These are phyloP conservation scores for Leucoraja erinaceus DNA, from an alignment of 2,113 vertebrate genomes.

Conservation along the genomic window DNA sequence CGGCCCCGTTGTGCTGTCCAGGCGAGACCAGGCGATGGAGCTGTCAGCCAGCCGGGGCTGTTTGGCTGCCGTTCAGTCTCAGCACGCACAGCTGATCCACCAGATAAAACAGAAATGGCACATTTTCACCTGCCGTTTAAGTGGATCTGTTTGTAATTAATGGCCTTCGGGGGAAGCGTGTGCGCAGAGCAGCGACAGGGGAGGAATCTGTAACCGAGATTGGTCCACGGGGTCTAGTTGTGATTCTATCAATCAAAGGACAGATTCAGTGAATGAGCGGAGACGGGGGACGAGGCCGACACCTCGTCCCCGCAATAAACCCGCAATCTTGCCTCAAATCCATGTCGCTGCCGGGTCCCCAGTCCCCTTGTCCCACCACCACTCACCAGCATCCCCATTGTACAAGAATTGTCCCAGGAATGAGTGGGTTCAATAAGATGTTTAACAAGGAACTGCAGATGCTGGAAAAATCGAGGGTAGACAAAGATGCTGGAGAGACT, in stretches of 20 bases:
- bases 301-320: background rate
- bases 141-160: slow-evolving; percentile 82
- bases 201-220: slow-evolving; percentile 69
- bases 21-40: slow-evolving; percentile 51
- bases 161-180: slow-evolving; percentile 67
- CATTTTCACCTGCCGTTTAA: slow-evolving; percentile 77
- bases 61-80: slow-evolving; percentile 58
- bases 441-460: no score
- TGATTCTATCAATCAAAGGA: slow-evolving; percentile 69
- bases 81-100: slow-evolving; percentile 63
- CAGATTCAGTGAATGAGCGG: slow-evolving; percentile 53
- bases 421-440: no score
- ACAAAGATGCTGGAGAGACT: no score
- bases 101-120: slow-evolving; percentile 47
- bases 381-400: no score
- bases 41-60: slow-evolving; percentile 44
- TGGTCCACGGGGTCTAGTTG: slow-evolving; percentile 71
- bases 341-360: no score
- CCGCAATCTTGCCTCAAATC: background rate
- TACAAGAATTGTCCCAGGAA: no score
- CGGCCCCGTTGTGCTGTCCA: no score
- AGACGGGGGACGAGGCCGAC: background rate
- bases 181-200: slow-evolving; percentile 71
- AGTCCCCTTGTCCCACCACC: no score
- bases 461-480: no score